Conservation (phyloP, 2,797 vertebrate genomes). For the Chaenodraco wilsoni region DNA sequence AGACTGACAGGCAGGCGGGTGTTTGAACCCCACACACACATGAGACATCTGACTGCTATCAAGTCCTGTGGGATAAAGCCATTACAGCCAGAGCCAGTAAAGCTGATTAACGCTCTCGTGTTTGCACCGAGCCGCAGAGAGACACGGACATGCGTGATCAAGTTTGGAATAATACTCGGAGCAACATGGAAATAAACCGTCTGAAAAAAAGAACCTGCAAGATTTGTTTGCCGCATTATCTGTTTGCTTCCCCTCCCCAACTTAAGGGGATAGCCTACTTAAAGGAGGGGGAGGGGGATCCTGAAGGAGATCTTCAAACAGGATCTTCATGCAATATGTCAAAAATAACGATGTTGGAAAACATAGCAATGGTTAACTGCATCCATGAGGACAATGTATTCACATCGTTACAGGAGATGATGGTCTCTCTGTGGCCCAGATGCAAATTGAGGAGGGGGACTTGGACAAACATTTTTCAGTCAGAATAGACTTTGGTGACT, state of each 20-base stretch:
- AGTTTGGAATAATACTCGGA: constrained; percentile 58
- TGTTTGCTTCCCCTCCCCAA: constrained; percentile 36
- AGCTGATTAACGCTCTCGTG: constrained; percentile 80
- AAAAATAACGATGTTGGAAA: background rate
- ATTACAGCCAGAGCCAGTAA: constrained; percentile 70
- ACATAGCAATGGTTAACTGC: constrained; percentile 12
- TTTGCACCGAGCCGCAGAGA: constrained; percentile 40
- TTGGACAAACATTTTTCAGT: background rate
- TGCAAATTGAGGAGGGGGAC: background rate
- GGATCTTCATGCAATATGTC: constrained; percentile 14
- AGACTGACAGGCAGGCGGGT: constrained; percentile 53
- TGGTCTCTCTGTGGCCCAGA: constrained; percentile 19
- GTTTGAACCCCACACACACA: constrained; percentile 69
- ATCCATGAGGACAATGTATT: constrained; percentile 10
- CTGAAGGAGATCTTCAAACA: constrained; percentile 5
- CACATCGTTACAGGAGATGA: background rate
- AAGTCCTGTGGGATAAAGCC: constrained; percentile 51
- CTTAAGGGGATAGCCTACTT: constrained; percentile 52
- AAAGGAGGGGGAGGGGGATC: constrained; percentile 4
- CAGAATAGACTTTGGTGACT: constrained; percentile 23
- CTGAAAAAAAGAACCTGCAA: constrained; percentile 6
- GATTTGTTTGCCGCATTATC: constrained; percentile 59
- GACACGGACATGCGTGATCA: constrained; percentile 53
- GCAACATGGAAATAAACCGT: constrained; percentile 52
- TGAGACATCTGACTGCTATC: constrained; percentile 70